A percentile compares a stretch with the other conserved stretches of the same genome.
Evolutionary conservation across 2,797 vertebrate genomes (phyloP).

Genomic region (Mormyrus proboscirostris): DNA sequence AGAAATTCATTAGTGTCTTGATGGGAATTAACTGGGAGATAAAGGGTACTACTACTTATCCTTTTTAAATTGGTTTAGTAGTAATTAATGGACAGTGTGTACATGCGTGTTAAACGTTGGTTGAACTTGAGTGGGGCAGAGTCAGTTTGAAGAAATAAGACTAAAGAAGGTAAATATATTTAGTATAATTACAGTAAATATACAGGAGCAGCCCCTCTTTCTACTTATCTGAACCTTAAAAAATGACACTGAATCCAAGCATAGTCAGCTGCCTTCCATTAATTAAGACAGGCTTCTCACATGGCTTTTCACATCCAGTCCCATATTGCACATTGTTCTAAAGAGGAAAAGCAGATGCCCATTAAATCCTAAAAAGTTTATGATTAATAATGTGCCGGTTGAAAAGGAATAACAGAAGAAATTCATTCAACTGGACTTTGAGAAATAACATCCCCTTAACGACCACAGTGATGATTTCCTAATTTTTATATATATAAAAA

Average conservation of each 20-base stretch:
- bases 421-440: neutral
- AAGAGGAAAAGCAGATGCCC: neutral
- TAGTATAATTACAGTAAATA: neutral
- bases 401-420: neutral
- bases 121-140: neutral
- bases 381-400: neutral
- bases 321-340: neutral
- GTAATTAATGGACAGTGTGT: neutral
- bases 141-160: neutral
- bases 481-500: neutral
- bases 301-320: neutral
- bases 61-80: neutral
- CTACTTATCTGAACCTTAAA: neutral
- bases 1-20: constrained; percentile 35
- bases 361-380: neutral
- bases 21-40: constrained; percentile 10
- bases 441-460: neutral
- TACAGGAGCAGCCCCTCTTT: neutral
- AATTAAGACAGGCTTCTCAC: neutral
- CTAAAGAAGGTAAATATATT: neutral
- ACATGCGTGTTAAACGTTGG: neutral
- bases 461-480: too few relatives aligned
- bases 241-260: neutral
- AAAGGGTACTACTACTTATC: neutral
- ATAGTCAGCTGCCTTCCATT: neutral